These are phyloP conservation scores for Sturnira hondurensis DNA, from an alignment of 2,113 vertebrate genomes.

Conservation along the genomic window DNA sequence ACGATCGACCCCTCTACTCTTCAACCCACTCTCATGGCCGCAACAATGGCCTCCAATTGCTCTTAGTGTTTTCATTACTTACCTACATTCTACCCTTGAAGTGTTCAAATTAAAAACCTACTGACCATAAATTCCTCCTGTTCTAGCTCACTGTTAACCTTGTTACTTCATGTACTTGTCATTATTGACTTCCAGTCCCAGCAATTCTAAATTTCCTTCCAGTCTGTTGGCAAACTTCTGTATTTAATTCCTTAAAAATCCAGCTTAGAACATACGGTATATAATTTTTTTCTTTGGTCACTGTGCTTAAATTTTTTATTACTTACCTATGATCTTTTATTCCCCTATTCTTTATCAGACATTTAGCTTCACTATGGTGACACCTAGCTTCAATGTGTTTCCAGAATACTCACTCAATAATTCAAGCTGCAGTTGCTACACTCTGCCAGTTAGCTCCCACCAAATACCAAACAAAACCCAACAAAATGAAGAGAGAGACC, in stretches of 20 bases:
- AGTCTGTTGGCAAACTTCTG: not conserved
- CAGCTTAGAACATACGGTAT: not conserved
- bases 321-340: not conserved
- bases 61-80: not conserved
- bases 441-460: not conserved
- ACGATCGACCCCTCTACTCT: not conserved
- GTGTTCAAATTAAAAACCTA: not conserved
- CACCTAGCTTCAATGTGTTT: not conserved
- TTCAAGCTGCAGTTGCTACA: not conserved
- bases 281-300: not conserved
- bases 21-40: not conserved
- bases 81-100: not conserved
- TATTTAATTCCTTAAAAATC: slow-evolving; percentile 11
- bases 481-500: not conserved
- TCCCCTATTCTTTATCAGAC: not conserved
- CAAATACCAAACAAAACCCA: not conserved
- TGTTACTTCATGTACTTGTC: not conserved
- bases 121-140: not conserved
- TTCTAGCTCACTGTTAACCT: not conserved
- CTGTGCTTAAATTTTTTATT: not conserved
- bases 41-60: not conserved
- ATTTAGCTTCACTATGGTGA: not conserved
- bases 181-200: not conserved
- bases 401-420: not conserved
- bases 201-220: not conserved